phyloP scores from a whole-genome alignment of 1,140 invertebrate genomes.

The Drosophila pseudoobscura region DNA sequence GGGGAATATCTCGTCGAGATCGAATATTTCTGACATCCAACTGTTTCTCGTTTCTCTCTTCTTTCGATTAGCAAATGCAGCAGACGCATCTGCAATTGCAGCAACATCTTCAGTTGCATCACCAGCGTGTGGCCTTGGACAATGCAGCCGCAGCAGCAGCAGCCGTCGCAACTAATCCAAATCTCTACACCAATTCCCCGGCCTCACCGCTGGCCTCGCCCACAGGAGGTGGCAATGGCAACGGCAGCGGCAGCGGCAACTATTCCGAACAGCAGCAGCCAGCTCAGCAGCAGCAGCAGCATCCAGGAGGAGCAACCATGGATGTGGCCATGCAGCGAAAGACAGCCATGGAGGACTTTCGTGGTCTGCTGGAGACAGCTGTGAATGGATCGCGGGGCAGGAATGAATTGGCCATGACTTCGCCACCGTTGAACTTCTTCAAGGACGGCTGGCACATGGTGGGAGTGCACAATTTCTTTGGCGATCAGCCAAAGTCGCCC shows the following conservation, averaged over 20 bases:
- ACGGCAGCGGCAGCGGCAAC: constrained; percentile 73
- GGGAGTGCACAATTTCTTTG: constrained; percentile 74
- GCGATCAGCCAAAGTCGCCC: constrained; percentile 82
- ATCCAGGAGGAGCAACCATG: constrained; percentile 15
- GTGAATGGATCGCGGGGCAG: constrained; percentile 57
- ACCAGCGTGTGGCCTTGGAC: constrained; percentile 50
- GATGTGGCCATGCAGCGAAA: constrained; percentile 61
- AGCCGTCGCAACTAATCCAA: constrained; percentile 14
- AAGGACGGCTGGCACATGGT: constrained; percentile 75
- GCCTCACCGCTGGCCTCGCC: constrained; percentile 82
- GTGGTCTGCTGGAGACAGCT: constrained; percentile 61
- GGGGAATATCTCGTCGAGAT: too few species aligned
- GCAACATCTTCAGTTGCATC: constrained; percentile 61
- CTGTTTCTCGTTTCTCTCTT: too few species aligned
- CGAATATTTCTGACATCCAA: background rate
- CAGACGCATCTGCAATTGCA: constrained; percentile 64
- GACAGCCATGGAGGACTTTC: constrained; percentile 61
- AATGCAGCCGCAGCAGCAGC: constrained; percentile 43
- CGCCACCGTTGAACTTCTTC: constrained; percentile 62
- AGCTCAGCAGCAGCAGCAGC: constrained; percentile 67
- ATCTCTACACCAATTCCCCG: constrained; percentile 66
- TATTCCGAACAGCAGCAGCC: constrained; percentile 69
- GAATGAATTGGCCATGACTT: constrained; percentile 51
- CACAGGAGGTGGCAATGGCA: constrained; percentile 76
- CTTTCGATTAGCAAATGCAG: constrained; percentile 42